phyloP scores from a whole-genome alignment of 1,140 invertebrate genomes.

The Heliconius nattereri region DNA sequence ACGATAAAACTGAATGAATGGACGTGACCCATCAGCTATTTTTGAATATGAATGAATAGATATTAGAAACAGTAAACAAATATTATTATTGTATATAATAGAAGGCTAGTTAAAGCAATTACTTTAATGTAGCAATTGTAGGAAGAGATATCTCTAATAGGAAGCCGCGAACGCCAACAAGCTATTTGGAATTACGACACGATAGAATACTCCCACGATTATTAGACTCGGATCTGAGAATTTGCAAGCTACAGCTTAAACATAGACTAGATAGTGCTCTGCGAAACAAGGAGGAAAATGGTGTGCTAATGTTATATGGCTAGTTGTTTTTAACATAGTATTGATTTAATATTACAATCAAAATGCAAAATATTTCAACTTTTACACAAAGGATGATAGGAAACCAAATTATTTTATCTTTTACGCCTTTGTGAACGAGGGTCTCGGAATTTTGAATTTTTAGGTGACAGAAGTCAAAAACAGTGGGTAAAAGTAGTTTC shows the following conservation, averaged over 20 bases:
- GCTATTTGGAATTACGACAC: slow-evolving; percentile 46
- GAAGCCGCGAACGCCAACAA: slow-evolving; percentile 44
- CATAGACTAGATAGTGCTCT: not conserved
- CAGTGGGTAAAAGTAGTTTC: not conserved
- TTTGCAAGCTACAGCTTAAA: not conserved
- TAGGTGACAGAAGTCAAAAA: not conserved
- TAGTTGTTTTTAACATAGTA: not conserved
- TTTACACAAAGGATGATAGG: too few species aligned
- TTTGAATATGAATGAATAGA: slow-evolving; percentile 40
- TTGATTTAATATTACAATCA: not conserved
- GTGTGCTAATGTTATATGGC: not conserved
- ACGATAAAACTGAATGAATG: slow-evolving; percentile 49
- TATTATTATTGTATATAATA: too few species aligned
- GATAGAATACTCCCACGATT: slow-evolving; percentile 46
- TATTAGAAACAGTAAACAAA: slow-evolving; percentile 21
- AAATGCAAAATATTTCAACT: too few species aligned
- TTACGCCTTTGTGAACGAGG: not conserved
- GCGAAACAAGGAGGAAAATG: not conserved
- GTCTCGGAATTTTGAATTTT: not conserved
- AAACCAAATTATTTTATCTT: too few species aligned
- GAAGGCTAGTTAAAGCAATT: slow-evolving; percentile 19
- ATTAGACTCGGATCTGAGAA: slow-evolving; percentile 12
- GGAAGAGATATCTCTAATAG: slow-evolving; percentile 39
- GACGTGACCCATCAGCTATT: slow-evolving; percentile 42
- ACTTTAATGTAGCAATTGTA: slow-evolving; percentile 29